Evolutionary conservation across 1,140 invertebrate species (phyloP).

Genomic region (Babylonia areolata): DNA sequence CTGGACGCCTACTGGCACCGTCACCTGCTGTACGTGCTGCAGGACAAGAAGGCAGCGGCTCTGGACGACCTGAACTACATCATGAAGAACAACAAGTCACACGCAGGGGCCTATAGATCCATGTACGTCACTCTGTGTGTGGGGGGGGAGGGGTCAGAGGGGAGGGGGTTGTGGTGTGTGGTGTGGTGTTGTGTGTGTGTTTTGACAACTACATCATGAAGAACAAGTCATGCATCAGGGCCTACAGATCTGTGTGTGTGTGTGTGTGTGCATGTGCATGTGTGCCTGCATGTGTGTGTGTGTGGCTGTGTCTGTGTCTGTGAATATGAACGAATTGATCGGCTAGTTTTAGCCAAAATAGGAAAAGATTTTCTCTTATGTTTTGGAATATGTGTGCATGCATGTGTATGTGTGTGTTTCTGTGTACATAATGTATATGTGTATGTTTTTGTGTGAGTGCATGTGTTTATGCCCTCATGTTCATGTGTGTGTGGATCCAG

Average conservation of each 20-base stretch:
- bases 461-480: background rate
- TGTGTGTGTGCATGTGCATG: no score
- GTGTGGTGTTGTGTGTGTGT: background rate
- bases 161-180: no score
- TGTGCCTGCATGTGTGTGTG: no score
- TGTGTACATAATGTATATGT: no score
- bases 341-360: no score
- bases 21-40: constrained; percentile 73
- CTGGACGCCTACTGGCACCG: constrained; percentile 76
- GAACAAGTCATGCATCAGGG: constrained; percentile 66
- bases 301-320: no score
- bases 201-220: background rate
- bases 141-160: no score
- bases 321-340: no score
- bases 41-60: constrained; percentile 70
- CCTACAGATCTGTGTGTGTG: constrained; percentile 65
- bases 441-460: no score
- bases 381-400: no score
- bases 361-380: no score
- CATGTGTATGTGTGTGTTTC: no score
- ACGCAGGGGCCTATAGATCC: constrained; percentile 73
- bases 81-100: constrained; percentile 71
- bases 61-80: constrained; percentile 73
- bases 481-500: constrained; percentile 43
- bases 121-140: constrained; percentile 68